Evolutionary conservation across 1,140 invertebrate species (phyloP).

Genomic region (Gryllus bimaculatus): DNA sequence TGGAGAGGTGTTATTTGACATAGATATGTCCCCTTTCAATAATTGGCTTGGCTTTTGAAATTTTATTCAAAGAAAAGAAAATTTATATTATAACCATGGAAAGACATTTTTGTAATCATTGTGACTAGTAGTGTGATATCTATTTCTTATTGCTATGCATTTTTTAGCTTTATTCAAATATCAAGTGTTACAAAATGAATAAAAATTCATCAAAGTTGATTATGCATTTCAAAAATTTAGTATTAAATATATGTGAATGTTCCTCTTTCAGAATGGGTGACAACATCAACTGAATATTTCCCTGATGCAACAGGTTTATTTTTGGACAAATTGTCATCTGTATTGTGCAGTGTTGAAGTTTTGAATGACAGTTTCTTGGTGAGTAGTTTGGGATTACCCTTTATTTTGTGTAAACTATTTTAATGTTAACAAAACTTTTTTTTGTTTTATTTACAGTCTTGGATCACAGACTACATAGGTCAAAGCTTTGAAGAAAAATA

Average conservation of each 20-base stretch:
- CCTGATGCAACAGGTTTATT: not conserved
- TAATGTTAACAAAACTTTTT: not conserved
- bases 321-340: conserved; percentile 1
- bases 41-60: no score
- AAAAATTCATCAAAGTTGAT: not conserved
- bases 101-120: no score
- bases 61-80: no score
- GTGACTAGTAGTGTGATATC: no score
- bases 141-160: no score
- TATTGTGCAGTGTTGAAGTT: not conserved
- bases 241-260: not conserved
- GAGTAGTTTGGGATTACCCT: not conserved
- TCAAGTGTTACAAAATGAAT: no score
- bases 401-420: not conserved
- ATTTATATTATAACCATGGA: no score
- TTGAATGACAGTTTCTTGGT: not conserved
- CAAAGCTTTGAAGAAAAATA: not conserved
- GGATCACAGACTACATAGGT: not conserved
- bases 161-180: no score
- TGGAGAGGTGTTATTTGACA: no score
- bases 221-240: not conserved
- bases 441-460: not conserved
- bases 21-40: no score
- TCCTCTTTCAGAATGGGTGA: not conserved
- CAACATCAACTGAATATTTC: not conserved